Evolutionary conservation across 92 coral and sea anemone genomes (phyloP), one percentile per base, ranked within the genome.

Genomic region (Epizoanthus rinbou): DNA sequence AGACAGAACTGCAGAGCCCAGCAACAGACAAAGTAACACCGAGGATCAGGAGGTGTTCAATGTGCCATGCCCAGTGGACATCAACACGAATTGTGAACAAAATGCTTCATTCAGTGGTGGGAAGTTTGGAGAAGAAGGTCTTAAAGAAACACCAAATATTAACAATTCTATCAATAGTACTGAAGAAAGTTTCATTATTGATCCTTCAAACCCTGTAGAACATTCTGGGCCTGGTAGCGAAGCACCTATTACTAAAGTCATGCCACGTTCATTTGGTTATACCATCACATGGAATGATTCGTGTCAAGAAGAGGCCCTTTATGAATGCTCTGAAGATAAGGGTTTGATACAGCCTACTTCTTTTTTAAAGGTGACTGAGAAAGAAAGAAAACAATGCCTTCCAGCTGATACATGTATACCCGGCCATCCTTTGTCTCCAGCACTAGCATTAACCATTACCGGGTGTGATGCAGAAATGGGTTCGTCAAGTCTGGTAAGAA

Each of bases 281-380:
- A 63, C 65, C 5, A 24, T 43, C 43, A 63, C 69, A 9, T 78
- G 82, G 82, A 62, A 59, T 63, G 82, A 62, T 13, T 62, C 41
- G 22, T 28, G n/a, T 78, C 28, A 41, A 35, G 39, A 25, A 43
- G 43, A 14, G 13, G 64, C 43, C 31, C 6, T 8, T 2, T 28
- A 14, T 16, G 45, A 19, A 21, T 57, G 18, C 14, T 33, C 81
- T 35, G 37, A 43, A 9, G 23, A 33, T 28, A 19, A n/a, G 15
- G 3, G 16, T 54, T 18, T 35, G 19, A 22, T 73, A 73, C 54
- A 69, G 25, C 33, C 69, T 22, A 16, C 35, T 25, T 64, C 69
- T 14, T 15, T 17, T 15, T 21, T 15, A 5, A 22, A 33, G 14
- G 18, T 17, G 28, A 25, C 23, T 64, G 69, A 33, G 16, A 21